phyloP scores from a whole-genome alignment of 1,140 invertebrate species.

The Saccostrea cuccullata region DNA sequence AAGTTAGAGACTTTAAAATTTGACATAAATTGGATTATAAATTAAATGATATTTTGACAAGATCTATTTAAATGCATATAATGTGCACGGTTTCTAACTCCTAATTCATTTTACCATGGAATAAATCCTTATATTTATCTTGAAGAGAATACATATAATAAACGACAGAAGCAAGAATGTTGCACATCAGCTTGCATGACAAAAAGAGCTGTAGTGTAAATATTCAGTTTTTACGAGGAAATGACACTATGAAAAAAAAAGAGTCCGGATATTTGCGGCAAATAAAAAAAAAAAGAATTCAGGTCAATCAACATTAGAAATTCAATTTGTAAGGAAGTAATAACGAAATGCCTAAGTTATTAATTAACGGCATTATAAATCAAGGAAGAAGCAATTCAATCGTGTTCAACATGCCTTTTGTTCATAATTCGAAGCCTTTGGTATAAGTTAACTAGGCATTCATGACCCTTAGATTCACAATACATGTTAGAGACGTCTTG shows the following conservation, averaged over 20 bases:
- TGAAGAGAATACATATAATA: neutral
- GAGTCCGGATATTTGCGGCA: neutral
- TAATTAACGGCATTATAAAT: neutral
- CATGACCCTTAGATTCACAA: neutral
- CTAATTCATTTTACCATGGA: too few species aligned
- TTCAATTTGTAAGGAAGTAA: conserved; percentile 24
- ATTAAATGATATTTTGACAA: neutral
- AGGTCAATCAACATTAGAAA: conserved; percentile 21
- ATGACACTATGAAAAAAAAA: neutral
- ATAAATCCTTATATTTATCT: too few species aligned
- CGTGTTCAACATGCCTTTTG: neutral
- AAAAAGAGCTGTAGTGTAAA: neutral
- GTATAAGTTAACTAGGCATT: neutral
- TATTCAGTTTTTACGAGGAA: neutral
- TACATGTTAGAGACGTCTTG: neutral
- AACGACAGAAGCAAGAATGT: neutral
- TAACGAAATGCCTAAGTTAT: neutral
- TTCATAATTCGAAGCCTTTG: neutral
- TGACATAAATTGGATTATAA: neutral
- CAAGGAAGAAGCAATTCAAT: conserved; percentile 4
- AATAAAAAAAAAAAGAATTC: neutral
- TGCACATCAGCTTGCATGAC: neutral
- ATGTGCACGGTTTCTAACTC: neutral
- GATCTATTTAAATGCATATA: neutral
- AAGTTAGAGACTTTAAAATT: neutral